Evolutionary conservation across 2,888 invertebrate species (phyloP), one percentile per base, ranked within the genome.

Genomic region (Tetropium fuscum): DNA sequence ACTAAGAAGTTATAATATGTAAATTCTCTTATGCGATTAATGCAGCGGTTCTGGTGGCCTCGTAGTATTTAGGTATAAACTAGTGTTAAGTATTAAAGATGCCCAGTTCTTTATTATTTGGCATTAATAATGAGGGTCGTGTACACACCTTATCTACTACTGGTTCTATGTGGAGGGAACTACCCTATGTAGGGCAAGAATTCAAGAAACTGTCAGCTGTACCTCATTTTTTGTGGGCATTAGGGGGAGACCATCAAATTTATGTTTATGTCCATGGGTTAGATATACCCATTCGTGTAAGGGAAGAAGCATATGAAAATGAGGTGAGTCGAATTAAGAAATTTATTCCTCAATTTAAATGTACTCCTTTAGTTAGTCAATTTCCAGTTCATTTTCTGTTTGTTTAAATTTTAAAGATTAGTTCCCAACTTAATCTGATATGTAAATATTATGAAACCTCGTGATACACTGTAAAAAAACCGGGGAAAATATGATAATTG

Each of bases 281-380:
- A 58, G 96, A 96, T 81, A 90, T 96, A 71, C 95, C 96, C 0
- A 96, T 97, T 66, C 84, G 95, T 64, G 91, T 95, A 0, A 90
- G 91, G 79, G 96, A 96, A 81, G 94, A 94, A 79, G 89, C 94
- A 0, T 97, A 91, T 79, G 96, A 97, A 83, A 97, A 97, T 80
- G 94, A 97, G 83, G 90, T 89, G 80, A 68, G 48, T 47, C n/a
- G n/a, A n/a, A n/a, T n/a, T n/a, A n/a, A n/a, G n/a, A n/a, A n/a
- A n/a, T n/a, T n/a, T n/a, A n/a, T n/a, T n/a, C n/a, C n/a, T n/a
- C n/a, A n/a, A n/a, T n/a, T n/a, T n/a, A n/a, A n/a, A n/a, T n/a
- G n/a, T n/a, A n/a, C n/a, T n/a, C n/a, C n/a, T n/a, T n/a, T n/a
- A n/a, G n/a, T n/a, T n/a, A n/a, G n/a, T n/a, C n/a, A n/a, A n/a